A percentile compares a stretch with the other conserved stretches of the same genome.
Conservation (phyloP, 2,113 vertebrate genomes). For the Fregetta grallaria region DNA sequence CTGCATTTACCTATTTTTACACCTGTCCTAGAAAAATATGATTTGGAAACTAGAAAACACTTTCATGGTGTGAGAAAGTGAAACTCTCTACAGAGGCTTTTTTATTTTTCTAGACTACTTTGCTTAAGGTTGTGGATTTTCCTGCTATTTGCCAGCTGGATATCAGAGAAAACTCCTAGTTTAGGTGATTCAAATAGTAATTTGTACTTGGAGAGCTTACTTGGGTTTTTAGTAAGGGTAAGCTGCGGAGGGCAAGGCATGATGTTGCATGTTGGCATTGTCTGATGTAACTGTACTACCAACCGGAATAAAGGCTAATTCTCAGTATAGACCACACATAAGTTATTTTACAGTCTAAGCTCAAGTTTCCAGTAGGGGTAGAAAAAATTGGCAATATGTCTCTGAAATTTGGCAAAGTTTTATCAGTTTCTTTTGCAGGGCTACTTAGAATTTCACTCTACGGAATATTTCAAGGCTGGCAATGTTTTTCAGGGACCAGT, state of each 20-base stretch:
- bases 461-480: background rate
- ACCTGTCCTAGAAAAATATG: background rate
- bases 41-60: background rate
- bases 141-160: background rate
- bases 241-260: background rate
- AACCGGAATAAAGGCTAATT: background rate
- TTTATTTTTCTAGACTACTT: background rate
- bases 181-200: background rate
- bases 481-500: background rate
- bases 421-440: background rate
- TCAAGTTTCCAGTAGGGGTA: background rate
- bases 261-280: background rate
- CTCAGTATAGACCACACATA: background rate
- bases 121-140: background rate
- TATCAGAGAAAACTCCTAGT: background rate
- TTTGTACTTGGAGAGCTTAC: background rate
- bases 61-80: background rate
- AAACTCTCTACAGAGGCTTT: background rate
- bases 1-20: background rate
- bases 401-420: background rate
- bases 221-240: background rate
- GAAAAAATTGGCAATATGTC: background rate
- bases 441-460: background rate
- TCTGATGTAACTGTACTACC: background rate
- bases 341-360: background rate